Base-by-base conservation (phyloP, 2,888 invertebrate species). In the Pammene aurita region DNA sequence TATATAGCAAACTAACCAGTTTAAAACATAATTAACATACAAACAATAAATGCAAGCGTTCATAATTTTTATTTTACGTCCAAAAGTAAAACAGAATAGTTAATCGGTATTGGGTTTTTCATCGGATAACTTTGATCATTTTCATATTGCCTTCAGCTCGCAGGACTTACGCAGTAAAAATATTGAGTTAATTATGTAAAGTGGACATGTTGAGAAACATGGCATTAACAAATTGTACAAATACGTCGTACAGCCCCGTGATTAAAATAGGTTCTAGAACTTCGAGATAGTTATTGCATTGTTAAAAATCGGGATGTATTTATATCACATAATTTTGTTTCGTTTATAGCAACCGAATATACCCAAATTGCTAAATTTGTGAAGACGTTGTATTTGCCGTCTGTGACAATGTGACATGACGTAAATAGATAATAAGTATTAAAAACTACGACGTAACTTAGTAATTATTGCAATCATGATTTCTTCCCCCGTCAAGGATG, bases 141-240 rank as follows among this genome's bases (percentile, higher is more conserved):
- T 56, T n/a, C 38, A 56, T 38, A 65, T 56, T 65, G 56, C 35
- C 18, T 65, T 56, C 16, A 35, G 7, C 42, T 41, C 26, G 11
- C n/a, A 41, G 41, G 41, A 38, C 38, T 14, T 13, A 42, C 11
- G n/a, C 14, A 42, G 44, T 66, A 34, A 60, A 58, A 60, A 54
- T 42, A 66, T 62, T 41, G 61, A 55, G 63, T 56, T 48, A 61
- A 67, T 62, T 66, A 26, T 46, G 46, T 10, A 11, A 35, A 55
- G 61, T 55, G 46, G 54, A 26, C 26, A 38, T 9, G 16, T 35
- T 26, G 44, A 11, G 18, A 42, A 44, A 48, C 38, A 38, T 38
- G 38, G 18, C 16, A 38, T 61, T 50, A 38, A 38, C 61, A 38
- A 52, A 48, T 61, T 38, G 46, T 38, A 50, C 16, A 13, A 48